phyloP scores from a whole-genome alignment of 2,888 invertebrate genomes.

The Netelia melanura region DNA sequence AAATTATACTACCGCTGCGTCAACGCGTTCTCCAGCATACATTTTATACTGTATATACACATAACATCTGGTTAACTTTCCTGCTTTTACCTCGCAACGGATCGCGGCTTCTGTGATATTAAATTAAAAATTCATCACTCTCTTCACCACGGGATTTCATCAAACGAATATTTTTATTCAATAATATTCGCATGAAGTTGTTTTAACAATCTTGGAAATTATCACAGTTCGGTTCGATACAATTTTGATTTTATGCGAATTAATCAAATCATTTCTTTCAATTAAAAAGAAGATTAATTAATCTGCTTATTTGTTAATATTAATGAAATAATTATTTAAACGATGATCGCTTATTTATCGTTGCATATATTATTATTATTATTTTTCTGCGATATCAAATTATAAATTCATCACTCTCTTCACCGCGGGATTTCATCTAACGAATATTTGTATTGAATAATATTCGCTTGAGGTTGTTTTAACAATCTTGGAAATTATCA shows the following conservation, averaged over 20 bases:
- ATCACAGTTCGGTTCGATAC: no score
- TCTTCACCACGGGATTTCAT: not conserved
- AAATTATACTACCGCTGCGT: conserved; percentile 52
- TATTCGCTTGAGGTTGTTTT: not conserved
- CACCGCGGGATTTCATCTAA: not conserved
- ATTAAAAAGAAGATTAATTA: not conserved
- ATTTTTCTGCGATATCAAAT: not conserved
- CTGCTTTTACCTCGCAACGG: not conserved
- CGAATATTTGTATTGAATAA: not conserved
- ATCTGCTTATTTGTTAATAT: not conserved
- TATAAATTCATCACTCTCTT: not conserved
- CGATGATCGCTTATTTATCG: not conserved
- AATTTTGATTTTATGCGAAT: not conserved
- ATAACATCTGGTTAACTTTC: not conserved
- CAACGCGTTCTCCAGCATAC: conserved; percentile 28
- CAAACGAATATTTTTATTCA: not conserved
- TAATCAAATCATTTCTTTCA: not conserved
- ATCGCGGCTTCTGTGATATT: conserved; percentile 7
- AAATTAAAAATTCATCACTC: not conserved
- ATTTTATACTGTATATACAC: conserved; percentile 5
- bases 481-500: no score
- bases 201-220: no score
- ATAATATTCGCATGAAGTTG: not conserved
- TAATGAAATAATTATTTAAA: not conserved
- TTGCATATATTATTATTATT: not conserved